Evolutionary conservation across 1,140 invertebrate genomes (phyloP).

Genomic region (Campoletis sonorensis): DNA sequence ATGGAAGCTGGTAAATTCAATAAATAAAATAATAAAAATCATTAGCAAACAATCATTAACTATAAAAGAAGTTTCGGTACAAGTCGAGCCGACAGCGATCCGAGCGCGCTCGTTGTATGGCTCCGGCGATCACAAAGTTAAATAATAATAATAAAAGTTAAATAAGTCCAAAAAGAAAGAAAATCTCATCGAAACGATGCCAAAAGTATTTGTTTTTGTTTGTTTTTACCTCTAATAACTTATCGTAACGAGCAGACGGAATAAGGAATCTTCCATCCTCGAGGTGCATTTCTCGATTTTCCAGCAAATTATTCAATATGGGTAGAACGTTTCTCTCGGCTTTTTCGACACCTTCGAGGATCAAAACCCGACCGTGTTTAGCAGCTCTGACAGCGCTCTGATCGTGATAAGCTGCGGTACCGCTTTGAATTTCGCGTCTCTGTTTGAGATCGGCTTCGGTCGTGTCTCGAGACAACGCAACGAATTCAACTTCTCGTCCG

Average conservation of each 20-base stretch:
- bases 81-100: too few species aligned
- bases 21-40: too few species aligned
- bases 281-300: constrained; percentile 98
- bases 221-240: constrained; percentile 88
- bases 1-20: too few species aligned
- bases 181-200: too few species aligned
- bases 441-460: constrained; percentile 98
- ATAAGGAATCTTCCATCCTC: constrained; percentile 97
- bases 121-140: too few species aligned
- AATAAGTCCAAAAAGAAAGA: too few species aligned
- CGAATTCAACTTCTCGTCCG: constrained; percentile 93
- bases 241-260: constrained; percentile 92
- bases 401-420: constrained; percentile 94
- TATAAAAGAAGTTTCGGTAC: too few species aligned
- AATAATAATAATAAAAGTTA: too few species aligned
- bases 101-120: too few species aligned
- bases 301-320: constrained; percentile 98
- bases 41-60: too few species aligned
- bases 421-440: constrained; percentile 91
- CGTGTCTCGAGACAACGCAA: constrained; percentile 95
- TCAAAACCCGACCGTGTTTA: constrained; percentile 89
- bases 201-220: background rate
- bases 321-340: constrained; percentile 98
- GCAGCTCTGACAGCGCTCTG: constrained; percentile 97
- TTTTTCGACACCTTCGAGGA: constrained; percentile 98